These are phyloP conservation scores for Ceratoteleas bidentatus DNA, from an alignment of 1,140 invertebrate species.

Conservation along the genomic window DNA sequence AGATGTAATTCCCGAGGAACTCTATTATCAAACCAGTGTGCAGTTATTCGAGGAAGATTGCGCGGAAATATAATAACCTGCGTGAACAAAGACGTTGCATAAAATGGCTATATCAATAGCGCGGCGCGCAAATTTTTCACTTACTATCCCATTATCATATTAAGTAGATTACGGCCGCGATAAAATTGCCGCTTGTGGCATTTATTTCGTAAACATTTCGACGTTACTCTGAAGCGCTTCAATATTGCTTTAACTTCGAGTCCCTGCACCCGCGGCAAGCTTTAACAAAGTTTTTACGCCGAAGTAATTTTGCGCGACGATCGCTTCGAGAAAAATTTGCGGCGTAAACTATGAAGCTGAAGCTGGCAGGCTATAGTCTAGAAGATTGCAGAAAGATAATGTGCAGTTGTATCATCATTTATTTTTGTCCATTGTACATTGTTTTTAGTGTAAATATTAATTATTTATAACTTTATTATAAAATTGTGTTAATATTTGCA, in stretches of 20 bases:
- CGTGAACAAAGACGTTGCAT: background rate
- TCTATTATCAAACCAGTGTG: background rate
- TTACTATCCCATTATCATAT: conserved; percentile 11
- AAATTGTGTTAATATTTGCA: no score
- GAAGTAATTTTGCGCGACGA: background rate
- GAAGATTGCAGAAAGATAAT: no score
- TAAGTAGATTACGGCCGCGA: background rate
- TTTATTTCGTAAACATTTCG: conserved; percentile 16
- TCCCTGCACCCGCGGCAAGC: background rate
- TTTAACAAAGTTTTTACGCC: conserved; percentile 1
- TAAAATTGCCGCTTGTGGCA: conserved; percentile 3
- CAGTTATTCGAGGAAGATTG: background rate
- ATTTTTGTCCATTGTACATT: no score
- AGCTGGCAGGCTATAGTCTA: no score
- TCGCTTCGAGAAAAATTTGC: no score
- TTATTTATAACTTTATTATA: no score
- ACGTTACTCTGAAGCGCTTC: conserved; percentile 5
- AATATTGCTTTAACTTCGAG: conserved; percentile 2
- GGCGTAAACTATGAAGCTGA: no score
- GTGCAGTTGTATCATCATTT: no score
- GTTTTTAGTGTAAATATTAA: no score
- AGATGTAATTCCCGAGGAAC: background rate
- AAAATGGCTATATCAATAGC: background rate
- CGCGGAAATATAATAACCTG: conserved; percentile 1
- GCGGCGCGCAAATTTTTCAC: background rate